phyloP scores from a whole-genome alignment of 2,113 vertebrate genomes.

The Bothrops jararaca region DNA sequence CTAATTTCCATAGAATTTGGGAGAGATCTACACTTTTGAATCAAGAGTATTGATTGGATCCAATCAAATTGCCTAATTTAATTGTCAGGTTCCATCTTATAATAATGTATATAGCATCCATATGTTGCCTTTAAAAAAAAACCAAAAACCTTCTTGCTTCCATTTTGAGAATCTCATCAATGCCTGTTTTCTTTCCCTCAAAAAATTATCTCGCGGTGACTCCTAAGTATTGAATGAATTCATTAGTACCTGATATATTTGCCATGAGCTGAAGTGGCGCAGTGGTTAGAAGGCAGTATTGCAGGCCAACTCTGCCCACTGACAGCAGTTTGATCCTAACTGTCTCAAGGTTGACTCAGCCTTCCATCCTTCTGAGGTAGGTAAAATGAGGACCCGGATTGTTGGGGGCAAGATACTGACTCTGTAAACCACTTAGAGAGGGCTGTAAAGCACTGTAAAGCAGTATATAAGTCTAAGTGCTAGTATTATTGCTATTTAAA shows the following conservation, averaged over 20 bases:
- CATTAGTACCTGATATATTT: not conserved
- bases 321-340: too few species aligned
- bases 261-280: too few species aligned
- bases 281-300: too few species aligned
- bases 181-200: not conserved
- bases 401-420: too few species aligned
- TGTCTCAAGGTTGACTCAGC: too few species aligned
- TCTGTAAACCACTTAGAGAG: too few species aligned
- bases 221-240: not conserved
- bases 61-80: not conserved
- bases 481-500: not conserved
- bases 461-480: too few species aligned
- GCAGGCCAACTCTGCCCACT: too few species aligned
- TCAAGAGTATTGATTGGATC: not conserved
- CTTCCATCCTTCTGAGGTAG: too few species aligned
- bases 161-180: not conserved
- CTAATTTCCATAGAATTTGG: slow-evolving; percentile 2
- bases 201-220: not conserved
- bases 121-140: not conserved
- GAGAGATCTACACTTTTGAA: not conserved
- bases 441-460: too few species aligned
- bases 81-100: not conserved
- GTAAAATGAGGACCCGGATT: too few species aligned
- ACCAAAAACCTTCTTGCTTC: not conserved
- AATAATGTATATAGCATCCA: not conserved